Percentiles rank a stretch among this genome's conserved stretches.
Conservation (phyloP, 92 coral and sea anemone species). For the Epizoanthus scotinus region DNA sequence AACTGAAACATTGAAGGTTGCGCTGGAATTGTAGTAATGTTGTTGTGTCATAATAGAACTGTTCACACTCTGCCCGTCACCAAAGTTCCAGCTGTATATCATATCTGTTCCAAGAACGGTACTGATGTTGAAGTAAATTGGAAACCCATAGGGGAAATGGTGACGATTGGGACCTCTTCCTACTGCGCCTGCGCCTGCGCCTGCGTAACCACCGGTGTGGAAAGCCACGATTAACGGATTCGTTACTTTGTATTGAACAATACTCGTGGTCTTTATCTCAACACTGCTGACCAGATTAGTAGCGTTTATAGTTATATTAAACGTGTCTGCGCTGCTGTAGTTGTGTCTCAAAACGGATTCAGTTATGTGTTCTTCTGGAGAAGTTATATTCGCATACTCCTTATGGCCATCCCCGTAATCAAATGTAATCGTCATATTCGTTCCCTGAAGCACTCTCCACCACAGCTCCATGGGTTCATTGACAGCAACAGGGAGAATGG, state of each 20-base stretch:
- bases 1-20: neutral
- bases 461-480: neutral
- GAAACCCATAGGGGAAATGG: neutral
- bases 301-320: neutral
- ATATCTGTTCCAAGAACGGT: neutral
- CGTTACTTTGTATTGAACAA: neutral
- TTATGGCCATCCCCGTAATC: neutral
- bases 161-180: neutral
- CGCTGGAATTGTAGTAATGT: neutral
- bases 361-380: neutral
- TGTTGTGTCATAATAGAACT: neutral
- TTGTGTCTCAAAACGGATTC: neutral
- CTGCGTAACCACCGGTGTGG: neutral
- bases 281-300: neutral
- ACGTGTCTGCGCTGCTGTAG: neutral
- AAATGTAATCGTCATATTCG: neutral
- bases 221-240: neutral
- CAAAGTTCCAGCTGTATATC: conserved; percentile 1
- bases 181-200: neutral
- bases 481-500: conserved; percentile 1
- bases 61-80: neutral
- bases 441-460: neutral
- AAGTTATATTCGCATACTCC: neutral
- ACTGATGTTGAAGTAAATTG: neutral
- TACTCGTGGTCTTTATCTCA: neutral